Percentiles rank a stretch among this genome's conserved stretches.
These are phyloP conservation scores for Tamias sibiricus DNA, from an alignment of 2,113 vertebrate species.

Conservation along the genomic window DNA sequence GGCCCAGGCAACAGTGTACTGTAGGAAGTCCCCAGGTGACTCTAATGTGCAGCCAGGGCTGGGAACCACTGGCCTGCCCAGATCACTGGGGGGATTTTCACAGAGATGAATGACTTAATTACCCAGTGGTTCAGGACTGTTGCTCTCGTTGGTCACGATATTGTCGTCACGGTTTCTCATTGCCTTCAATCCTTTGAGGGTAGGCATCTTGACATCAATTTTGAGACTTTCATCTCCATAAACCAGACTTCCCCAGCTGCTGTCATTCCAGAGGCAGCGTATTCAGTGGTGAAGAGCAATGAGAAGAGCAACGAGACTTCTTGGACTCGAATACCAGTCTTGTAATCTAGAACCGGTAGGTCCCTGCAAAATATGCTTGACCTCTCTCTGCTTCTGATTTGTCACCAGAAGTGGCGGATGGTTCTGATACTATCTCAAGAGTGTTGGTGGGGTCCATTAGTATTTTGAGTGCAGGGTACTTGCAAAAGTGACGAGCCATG, in stretches of 20 bases:
- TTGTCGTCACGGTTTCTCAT: not conserved
- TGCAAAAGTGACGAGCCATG: not conserved
- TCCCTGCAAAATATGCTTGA: not conserved
- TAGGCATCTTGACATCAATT: not conserved
- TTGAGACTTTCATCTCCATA: not conserved
- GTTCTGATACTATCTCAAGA: not conserved
- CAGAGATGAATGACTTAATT: constrained; percentile 34
- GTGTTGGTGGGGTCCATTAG: not conserved
- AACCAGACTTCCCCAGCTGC: not conserved
- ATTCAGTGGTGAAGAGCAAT: not conserved
- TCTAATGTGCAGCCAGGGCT: not conserved
- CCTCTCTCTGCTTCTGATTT: not conserved
- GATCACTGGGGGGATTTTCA: not conserved
- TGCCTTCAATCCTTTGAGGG: not conserved
- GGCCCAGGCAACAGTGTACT: constrained; percentile 5
- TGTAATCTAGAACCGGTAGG: not conserved
- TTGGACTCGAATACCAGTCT: not conserved
- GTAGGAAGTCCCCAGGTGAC: constrained; percentile 21
- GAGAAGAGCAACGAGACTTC: not conserved
- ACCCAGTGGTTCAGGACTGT: not conserved
- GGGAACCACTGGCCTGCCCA: not conserved
- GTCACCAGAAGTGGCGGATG: not conserved
- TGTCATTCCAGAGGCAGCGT: not conserved
- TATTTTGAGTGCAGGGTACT: not conserved
- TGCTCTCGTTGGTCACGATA: not conserved